Percentiles rank a stretch among this genome's conserved stretches.
Evolutionary conservation across 2,888 invertebrate genomes (phyloP).

Genomic region (Trachelus troglodyta): DNA sequence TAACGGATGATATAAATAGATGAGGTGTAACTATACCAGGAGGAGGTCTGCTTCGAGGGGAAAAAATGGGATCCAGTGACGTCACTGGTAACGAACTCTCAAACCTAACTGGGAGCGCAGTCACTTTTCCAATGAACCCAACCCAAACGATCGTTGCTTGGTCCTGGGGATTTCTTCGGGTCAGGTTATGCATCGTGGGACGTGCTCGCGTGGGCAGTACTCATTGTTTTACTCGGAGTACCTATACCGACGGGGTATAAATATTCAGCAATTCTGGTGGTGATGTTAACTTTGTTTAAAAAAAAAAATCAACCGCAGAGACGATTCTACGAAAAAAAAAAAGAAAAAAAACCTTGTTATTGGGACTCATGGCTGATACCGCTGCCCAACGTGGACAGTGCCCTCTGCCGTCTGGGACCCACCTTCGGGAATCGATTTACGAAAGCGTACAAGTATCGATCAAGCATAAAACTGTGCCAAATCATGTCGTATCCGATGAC

Average conservation of each 20-base stretch:
- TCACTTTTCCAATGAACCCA: not conserved
- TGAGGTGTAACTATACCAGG: not conserved
- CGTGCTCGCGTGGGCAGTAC: slow-evolving; percentile 44
- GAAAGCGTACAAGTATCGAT: not conserved
- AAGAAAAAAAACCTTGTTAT: not conserved
- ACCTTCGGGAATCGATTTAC: not conserved
- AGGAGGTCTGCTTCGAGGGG: not conserved
- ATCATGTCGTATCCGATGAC: not conserved
- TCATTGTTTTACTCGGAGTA: slow-evolving; percentile 48
- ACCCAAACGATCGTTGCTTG: not conserved
- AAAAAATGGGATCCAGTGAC: not conserved
- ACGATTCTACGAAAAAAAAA: not conserved
- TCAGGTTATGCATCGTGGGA: slow-evolving; percentile 30
- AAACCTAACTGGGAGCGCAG: not conserved
- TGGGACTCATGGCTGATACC: not conserved
- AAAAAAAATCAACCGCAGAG: not conserved
- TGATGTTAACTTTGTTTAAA: slow-evolving; percentile 5
- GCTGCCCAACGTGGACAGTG: not conserved
- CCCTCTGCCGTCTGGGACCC: not conserved
- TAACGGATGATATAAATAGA: not conserved
- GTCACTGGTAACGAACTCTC: not conserved
- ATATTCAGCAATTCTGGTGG: slow-evolving; percentile 48
- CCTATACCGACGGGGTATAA: slow-evolving; percentile 32
- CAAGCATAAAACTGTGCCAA: not conserved
- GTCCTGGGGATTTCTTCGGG: slow-evolving; percentile 5